These are phyloP conservation scores for Antennarius striatus DNA, from an alignment of 2,113 vertebrate genomes.

Conservation along the genomic window DNA sequence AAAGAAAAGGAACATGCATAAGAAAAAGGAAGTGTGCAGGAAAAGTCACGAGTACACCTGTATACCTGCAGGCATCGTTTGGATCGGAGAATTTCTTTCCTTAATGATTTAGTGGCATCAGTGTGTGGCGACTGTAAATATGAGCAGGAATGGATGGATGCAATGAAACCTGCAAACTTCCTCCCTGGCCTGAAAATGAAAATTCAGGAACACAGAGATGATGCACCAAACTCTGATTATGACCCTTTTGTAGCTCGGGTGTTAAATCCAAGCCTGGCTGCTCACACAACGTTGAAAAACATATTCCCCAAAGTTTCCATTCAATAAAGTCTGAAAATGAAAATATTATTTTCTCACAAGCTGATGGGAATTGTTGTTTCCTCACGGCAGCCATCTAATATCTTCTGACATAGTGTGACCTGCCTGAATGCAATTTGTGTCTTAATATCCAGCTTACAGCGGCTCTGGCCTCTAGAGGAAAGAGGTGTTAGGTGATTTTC, in stretches of 20 bases:
- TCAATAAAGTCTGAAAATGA: constrained; percentile 99
- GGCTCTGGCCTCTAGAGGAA: constrained; percentile 85
- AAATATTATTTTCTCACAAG: constrained; percentile 98
- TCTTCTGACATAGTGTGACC: constrained; percentile 96
- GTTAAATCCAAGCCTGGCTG: constrained; percentile 82
- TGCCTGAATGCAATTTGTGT: constrained; percentile 99
- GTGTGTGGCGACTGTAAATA: constrained; percentile 22
- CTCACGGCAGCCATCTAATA: constrained; percentile 96
- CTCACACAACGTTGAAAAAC: constrained; percentile 84
- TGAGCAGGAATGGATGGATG: constrained; percentile 5
- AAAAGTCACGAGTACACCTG: constrained; percentile 35
- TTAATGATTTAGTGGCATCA: constrained; percentile 39
- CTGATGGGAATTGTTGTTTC: constrained; percentile 99
- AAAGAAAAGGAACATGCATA: constrained; percentile 29
- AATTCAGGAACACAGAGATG: constrained; percentile 89
- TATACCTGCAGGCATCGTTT: constrained; percentile 36
- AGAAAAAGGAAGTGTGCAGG: constrained; percentile 10
- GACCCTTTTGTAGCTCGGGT: constrained; percentile 85
- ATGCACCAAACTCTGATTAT: constrained; percentile 84
- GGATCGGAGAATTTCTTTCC: constrained; percentile 9
- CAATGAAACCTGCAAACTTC: constrained; percentile 76
- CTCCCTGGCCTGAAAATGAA: constrained; percentile 89
- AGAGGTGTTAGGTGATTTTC: constrained; percentile 75
- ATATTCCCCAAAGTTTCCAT: constrained; percentile 98
- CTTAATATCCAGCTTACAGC: constrained; percentile 97